These are phyloP conservation scores for Eublepharis macularius DNA, from an alignment of 2,113 vertebrate genomes.

Conservation along the genomic window DNA sequence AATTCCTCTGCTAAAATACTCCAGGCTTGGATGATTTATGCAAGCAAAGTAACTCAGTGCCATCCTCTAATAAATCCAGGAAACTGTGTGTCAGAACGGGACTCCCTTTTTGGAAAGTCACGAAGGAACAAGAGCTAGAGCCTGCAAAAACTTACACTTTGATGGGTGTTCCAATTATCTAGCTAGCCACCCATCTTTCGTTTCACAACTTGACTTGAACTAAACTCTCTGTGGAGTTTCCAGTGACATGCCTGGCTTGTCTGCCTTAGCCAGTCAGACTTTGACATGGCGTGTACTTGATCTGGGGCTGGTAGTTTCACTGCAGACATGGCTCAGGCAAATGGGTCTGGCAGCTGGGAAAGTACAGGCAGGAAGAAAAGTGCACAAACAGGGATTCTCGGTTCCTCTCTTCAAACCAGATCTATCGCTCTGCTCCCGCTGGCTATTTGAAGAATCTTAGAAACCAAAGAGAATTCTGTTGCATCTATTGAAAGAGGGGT, in stretches of 20 bases:
- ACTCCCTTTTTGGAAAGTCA: not conserved
- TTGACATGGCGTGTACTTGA: conserved; percentile 65
- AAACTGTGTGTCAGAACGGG: not conserved
- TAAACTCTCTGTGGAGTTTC: conserved; percentile 48
- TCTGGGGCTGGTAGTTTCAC: conserved; percentile 65
- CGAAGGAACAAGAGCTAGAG: not conserved
- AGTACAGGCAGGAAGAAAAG: conserved; percentile 42
- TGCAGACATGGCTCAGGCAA: conserved; percentile 62
- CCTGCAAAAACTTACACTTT: not conserved
- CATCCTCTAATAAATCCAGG: not conserved
- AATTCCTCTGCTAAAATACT: not conserved
- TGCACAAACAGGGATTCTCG: conserved; percentile 64
- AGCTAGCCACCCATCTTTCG: not conserved
- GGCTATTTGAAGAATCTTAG: conserved; percentile 61
- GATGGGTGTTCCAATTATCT: not conserved
- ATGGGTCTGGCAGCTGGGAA: conserved; percentile 63
- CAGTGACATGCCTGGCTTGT: conserved; percentile 46
- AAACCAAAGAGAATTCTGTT: conserved; percentile 51
- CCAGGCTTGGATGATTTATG: not conserved
- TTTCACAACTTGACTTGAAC: conserved; percentile 43
- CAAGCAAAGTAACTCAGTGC: not conserved
- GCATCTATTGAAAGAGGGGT: conserved; percentile 41
- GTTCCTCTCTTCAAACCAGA: conserved; percentile 65
- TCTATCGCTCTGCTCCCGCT: conserved; percentile 56
- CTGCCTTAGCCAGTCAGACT: conserved; percentile 57